Evolutionary conservation across 2,797 vertebrate genomes (phyloP), one percentile per base, ranked within the genome.

Genomic region (Esox lucius): DNA sequence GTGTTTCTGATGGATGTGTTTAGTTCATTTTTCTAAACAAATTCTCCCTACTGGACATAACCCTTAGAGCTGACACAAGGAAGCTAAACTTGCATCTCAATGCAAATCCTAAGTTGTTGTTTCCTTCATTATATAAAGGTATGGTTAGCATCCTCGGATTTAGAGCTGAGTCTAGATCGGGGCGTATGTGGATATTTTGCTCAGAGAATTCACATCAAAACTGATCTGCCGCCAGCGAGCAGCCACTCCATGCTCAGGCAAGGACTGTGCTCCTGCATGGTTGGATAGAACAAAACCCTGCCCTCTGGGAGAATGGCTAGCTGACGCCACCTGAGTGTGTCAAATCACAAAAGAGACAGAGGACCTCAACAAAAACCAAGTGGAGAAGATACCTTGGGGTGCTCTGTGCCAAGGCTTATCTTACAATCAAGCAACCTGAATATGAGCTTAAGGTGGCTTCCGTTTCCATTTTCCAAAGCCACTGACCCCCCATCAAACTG

Each of bases 221-320:
- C 62, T 28, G 62, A 9, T 65, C 62, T 65, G n/a, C 53, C 7
- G n/a, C 56, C 22, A 33, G 26, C 17, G 6, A 16, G 26, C 64
- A 66, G 31, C 28, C 64, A 66, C 64, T 66, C 64, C 62, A 65
- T 33, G 62, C 62, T 65, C 62, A 65, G 16, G 16, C 62, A 65
- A 28, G 15, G 28, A 31, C 64, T 33, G 28, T 26, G 31, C 8
- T 66, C 22, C 12, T 56, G 62, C 75, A 67, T 76, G 75, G 62
- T 76, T 62, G 61, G 70, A 76, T 75, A 76, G 70, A 62, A 56
- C 46, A 48, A 31, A 35, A 22, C 39, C 59, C 31, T 33, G 68
- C 62, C 69, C 75, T 65, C 61, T 16, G 46, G 75, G 69, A 22
- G 15, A 51, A 69, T 26, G 51, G 7, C 31, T 26, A n/a, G 42